These are phyloP conservation scores for Papilio polyxenes DNA, from an alignment of 1,140 invertebrate genomes.

Conservation along the genomic window DNA sequence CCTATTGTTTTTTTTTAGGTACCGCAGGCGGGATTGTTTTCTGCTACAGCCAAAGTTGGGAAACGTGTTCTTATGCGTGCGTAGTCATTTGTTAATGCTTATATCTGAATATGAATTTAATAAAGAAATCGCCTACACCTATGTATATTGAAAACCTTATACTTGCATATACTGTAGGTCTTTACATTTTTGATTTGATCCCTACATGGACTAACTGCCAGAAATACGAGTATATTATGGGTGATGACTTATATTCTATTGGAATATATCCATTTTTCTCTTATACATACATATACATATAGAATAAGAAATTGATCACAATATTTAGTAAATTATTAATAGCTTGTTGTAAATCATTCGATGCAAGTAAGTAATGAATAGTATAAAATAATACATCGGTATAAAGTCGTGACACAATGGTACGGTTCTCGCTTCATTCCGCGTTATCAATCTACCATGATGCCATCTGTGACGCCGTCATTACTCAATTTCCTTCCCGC, in stretches of 20 bases:
- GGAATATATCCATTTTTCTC: not conserved
- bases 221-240: not conserved
- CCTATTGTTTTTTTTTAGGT: slow-evolving; percentile 76
- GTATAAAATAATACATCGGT: slow-evolving; percentile 44
- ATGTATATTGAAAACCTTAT: not conserved
- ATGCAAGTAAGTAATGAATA: slow-evolving; percentile 8
- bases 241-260: not conserved
- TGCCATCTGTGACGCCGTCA: slow-evolving; percentile 78
- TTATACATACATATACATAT: not conserved
- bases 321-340: not conserved
- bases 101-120: slow-evolving; percentile 36
- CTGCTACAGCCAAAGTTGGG: slow-evolving; percentile 65
- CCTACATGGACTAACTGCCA: not conserved
- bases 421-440: slow-evolving; percentile 71
- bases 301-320: not conserved
- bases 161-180: not conserved
- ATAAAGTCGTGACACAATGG: slow-evolving; percentile 64
- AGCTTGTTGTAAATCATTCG: not conserved
- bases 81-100: slow-evolving; percentile 60
- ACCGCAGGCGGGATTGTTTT: slow-evolving; percentile 75
- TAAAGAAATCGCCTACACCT: not conserved
- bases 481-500: slow-evolving; percentile 79
- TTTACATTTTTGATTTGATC: not conserved
- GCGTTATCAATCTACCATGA: slow-evolving; percentile 79
- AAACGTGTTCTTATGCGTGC: slow-evolving; percentile 68